phyloP scores from a whole-genome alignment of 1,140 invertebrate species.

The Asobara japonica region DNA sequence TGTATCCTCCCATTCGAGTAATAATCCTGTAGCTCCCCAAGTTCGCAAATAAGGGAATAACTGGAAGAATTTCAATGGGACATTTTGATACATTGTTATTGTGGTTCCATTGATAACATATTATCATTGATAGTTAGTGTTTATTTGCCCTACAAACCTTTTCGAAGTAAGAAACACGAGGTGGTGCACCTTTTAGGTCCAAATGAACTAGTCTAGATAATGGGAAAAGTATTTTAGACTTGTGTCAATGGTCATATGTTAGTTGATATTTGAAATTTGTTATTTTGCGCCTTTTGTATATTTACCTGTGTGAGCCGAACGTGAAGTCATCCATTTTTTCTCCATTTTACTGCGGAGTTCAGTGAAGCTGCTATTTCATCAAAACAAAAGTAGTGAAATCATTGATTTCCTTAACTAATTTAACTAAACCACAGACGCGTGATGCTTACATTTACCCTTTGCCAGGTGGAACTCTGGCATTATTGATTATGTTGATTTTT shows the following conservation, averaged over 20 bases:
- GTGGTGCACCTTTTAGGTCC: conserved; percentile 81
- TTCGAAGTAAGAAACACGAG: conserved; percentile 74
- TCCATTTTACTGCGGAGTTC: conserved; percentile 30
- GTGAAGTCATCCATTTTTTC: conserved; percentile 67
- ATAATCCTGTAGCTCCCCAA: conserved; percentile 83
- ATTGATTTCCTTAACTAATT: not conserved
- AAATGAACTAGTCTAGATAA: conserved; percentile 74
- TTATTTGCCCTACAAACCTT: conserved; percentile 62
- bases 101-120: not conserved
- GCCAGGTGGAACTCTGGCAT: not conserved
- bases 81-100: not conserved
- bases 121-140: not conserved
- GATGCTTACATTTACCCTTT: not conserved
- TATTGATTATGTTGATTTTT: not conserved
- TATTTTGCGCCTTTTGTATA: conserved; percentile 39
- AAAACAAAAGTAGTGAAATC: not conserved
- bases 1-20: conserved; percentile 94
- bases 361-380: not conserved
- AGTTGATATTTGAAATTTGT: conserved; percentile 28
- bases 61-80: conserved; percentile 64
- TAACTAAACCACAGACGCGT: not conserved
- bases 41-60: conserved; percentile 70
- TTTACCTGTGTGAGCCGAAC: conserved; percentile 68
- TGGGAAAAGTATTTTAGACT: conserved; percentile 34
- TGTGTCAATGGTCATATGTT: conserved; percentile 31